Conservation (phyloP, 1,140 invertebrate species). For the Frieseomelitta varia region DNA sequence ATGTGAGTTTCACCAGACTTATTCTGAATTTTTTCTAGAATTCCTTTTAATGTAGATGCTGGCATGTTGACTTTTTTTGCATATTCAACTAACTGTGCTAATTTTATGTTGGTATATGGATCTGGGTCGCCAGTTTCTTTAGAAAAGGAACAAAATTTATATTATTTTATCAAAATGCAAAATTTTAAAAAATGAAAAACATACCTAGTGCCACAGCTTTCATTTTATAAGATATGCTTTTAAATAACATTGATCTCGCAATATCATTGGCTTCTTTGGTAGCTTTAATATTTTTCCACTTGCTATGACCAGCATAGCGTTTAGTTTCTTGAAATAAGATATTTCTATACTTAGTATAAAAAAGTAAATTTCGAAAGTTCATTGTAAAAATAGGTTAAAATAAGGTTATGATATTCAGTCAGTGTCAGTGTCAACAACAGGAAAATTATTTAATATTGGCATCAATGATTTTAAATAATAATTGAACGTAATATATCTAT, state of each 20-base stretch:
- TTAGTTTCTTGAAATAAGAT: constrained; percentile 51
- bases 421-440: not conserved
- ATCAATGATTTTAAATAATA: not conserved
- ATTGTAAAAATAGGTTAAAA: not conserved
- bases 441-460: constrained; percentile 3
- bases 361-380: not conserved
- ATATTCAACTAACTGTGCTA: constrained; percentile 83
- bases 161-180: not conserved
- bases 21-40: constrained; percentile 82
- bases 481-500: not conserved
- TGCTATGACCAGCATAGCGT: constrained; percentile 86
- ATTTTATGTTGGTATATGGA: constrained; percentile 82
- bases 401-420: not conserved
- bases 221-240: constrained; percentile 81
- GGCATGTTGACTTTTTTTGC: constrained; percentile 85
- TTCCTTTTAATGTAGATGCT: constrained; percentile 82
- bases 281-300: constrained; percentile 89
- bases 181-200: not conserved
- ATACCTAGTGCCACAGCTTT: constrained; percentile 83
- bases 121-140: constrained; percentile 83
- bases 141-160: constrained; percentile 26
- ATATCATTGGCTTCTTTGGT: constrained; percentile 85
- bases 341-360: constrained; percentile 15
- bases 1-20: constrained; percentile 71
- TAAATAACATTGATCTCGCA: constrained; percentile 80